Evolutionary conservation across 2,888 invertebrate species (phyloP).

Genomic region (Mimachlamys varia): DNA sequence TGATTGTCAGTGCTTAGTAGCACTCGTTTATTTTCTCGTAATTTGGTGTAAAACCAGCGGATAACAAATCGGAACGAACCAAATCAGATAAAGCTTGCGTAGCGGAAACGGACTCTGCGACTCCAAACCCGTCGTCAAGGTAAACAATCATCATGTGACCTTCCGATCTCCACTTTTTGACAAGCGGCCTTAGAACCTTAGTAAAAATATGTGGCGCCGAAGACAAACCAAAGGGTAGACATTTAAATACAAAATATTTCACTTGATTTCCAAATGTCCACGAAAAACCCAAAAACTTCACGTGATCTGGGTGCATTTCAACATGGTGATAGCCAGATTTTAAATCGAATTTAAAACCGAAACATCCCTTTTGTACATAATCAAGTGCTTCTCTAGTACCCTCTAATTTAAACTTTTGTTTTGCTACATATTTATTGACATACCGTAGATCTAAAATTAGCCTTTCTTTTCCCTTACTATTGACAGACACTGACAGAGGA

Average conservation of each 20-base stretch:
- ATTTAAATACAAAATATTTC: conserved; percentile 20
- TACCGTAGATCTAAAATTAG: conserved; percentile 52
- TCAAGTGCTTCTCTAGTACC: conserved; percentile 42
- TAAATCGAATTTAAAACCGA: conserved; percentile 51
- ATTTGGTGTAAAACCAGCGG: no score
- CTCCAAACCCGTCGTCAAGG: not conserved
- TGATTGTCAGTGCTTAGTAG: conserved; percentile 42
- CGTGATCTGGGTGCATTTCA: conserved; percentile 48
- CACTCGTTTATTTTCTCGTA: conserved; percentile 25
- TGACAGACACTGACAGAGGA: conserved; percentile 48
- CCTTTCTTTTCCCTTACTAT: conserved; percentile 40
- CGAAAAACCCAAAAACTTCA: conserved; percentile 52
- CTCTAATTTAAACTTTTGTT: conserved; percentile 50
- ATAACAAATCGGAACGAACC: not conserved
- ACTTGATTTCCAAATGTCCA: not conserved
- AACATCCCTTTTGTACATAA: conserved; percentile 42
- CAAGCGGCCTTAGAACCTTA: not conserved
- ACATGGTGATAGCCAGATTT: conserved; percentile 53
- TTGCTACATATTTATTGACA: conserved; percentile 49
- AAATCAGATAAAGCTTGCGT: not conserved
- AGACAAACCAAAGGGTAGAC: not conserved
- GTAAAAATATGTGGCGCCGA: conserved; percentile 4
- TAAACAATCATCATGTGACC: not conserved
- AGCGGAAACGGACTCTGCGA: not conserved
- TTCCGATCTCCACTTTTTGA: no score